phyloP scores from a whole-genome alignment of 1,140 invertebrate genomes.

The Heliconius congener region DNA sequence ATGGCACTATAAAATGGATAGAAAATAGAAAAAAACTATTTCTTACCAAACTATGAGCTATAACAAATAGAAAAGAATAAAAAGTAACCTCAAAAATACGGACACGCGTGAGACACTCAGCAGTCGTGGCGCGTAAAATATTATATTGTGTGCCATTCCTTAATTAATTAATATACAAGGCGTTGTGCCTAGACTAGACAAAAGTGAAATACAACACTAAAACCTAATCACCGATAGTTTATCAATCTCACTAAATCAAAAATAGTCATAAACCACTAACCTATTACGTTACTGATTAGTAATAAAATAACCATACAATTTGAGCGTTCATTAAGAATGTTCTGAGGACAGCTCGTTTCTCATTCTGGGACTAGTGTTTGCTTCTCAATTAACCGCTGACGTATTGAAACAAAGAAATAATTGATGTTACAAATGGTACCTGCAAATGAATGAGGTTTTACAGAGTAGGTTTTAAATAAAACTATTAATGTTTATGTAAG shows the following conservation, averaged over 20 bases:
- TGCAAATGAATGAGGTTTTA: constrained; percentile 64
- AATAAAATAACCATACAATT: constrained; percentile 52
- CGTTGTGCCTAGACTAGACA: background rate
- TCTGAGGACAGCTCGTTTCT: constrained; percentile 69
- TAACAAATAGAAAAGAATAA: too few relatives aligned
- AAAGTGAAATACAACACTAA: background rate
- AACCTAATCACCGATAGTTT: background rate
- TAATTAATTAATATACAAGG: background rate
- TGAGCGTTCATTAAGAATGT: constrained; percentile 65
- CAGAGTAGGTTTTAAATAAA: constrained; percentile 43
- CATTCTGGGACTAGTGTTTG: constrained; percentile 75
- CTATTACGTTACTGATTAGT: constrained; percentile 54
- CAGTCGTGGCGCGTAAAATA: too few relatives aligned
- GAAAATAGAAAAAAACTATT: too few relatives aligned
- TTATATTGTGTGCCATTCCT: background rate
- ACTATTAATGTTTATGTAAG: too few relatives aligned
- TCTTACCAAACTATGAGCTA: too few relatives aligned
- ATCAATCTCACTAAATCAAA: constrained; percentile 12
- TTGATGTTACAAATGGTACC: constrained; percentile 74
- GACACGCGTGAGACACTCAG: too few relatives aligned
- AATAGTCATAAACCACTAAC: constrained; percentile 25
- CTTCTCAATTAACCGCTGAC: constrained; percentile 78
- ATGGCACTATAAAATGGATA: too few relatives aligned
- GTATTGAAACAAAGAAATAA: constrained; percentile 79
- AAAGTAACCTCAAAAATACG: too few relatives aligned